Base-by-base conservation (phyloP, 1,140 invertebrate genomes). In the Eupristina koningsbergeri region DNA sequence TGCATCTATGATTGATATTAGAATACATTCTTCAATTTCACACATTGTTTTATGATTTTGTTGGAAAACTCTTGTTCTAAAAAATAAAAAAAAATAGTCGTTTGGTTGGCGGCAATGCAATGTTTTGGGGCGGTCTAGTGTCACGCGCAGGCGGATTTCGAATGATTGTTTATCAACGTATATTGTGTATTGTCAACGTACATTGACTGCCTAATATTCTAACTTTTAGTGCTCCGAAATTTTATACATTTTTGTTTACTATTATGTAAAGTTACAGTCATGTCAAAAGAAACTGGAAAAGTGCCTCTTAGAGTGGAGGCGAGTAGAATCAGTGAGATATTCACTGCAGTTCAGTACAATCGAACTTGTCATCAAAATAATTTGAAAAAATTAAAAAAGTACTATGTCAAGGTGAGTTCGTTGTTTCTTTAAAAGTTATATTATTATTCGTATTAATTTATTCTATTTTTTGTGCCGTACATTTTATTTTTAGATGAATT, bases 311-410 rank as follows among this genome's bases (percentile, higher is more conserved):
- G 58, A n/a, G 45, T 76, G 39, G 79, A 77, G 3, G 0, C 64
- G 47, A 76, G 81, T 17, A 76, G 26, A 26, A 87, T 91, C 31
- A 85, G 80, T 0, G 61, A 88, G 29, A 93, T 95, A 89, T 94
- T 95, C 87, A 91, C 93, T 83, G 93, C 93, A 82, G 94, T 94
- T 39, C 94, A 95, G 86, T 92, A 92, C 63, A 94, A 94, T 87
- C 93, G 94, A 83, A 94, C 94, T 34, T 93, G 93, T 86, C 94
- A 95, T 88, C 93, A 93, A 84, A 94, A 93, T 85, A 94, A 94
- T 85, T 89, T 93, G 7, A 95, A 94, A 86, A 94, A 94, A 88
- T 88, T 95, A 88, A 93, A 89, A 61, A 93, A 94, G 87, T 85
- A 93, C 15, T 94, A 94, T 86, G 91, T 92, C 81, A 93, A 93